phyloP scores from a whole-genome alignment of 2,797 vertebrate genomes.

The Melanotaenia pygmaea region DNA sequence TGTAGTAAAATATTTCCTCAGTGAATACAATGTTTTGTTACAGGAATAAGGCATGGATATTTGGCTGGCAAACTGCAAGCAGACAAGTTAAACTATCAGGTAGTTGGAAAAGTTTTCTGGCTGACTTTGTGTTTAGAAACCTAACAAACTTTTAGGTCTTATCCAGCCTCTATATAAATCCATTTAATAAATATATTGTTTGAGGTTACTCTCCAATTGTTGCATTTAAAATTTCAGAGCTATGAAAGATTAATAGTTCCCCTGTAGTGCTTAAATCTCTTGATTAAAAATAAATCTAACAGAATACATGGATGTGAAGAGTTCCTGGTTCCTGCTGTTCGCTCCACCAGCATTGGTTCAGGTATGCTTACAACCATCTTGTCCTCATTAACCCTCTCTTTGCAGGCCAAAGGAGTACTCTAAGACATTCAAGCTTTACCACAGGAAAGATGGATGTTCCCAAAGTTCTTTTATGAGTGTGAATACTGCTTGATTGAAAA shows the following conservation, averaged over 20 bases:
- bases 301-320: not conserved
- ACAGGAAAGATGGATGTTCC: slow-evolving; percentile 45
- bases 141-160: not conserved
- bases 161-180: not conserved
- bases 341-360: not conserved
- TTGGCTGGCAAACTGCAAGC: not conserved
- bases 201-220: not conserved
- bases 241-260: not conserved
- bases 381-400: slow-evolving; percentile 5
- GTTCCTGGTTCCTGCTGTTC: not conserved
- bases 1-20: not conserved
- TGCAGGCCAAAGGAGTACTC: not conserved
- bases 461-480: slow-evolving; percentile 43
- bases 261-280: not conserved
- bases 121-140: not conserved
- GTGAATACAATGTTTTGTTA: not conserved
- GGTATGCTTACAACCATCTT: slow-evolving; percentile 16
- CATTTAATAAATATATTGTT: not conserved
- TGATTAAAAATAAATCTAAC: not conserved
- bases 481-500: slow-evolving; percentile 63
- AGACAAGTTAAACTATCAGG: not conserved
- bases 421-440: slow-evolving; percentile 23
- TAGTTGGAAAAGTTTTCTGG: not conserved
- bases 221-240: not conserved
- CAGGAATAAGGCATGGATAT: not conserved